Evolutionary conservation across 2,113 vertebrate species (phyloP).

Genomic region (Peromyscus maniculatus): DNA sequence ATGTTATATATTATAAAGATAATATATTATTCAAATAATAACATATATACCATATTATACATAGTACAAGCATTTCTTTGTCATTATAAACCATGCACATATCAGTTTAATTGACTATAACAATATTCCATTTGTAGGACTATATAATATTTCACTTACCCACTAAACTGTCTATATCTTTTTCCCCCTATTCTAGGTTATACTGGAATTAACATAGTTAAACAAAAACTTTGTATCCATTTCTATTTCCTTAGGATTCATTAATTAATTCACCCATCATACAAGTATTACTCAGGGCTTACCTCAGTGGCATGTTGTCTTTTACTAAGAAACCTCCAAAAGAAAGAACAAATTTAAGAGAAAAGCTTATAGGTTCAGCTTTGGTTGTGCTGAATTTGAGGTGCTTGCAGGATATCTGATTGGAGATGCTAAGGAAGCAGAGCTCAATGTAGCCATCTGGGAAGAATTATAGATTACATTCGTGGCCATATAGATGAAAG

Average conservation of each 20-base stretch:
- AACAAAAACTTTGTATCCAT: not conserved
- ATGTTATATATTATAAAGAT: constrained; percentile 15
- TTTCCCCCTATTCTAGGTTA: constrained; percentile 51
- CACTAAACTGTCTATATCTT: not conserved
- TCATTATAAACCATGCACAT: constrained; percentile 43
- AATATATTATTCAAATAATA: not conserved
- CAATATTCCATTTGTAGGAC: constrained; percentile 35
- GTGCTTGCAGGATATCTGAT: not conserved
- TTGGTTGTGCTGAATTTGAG: constrained; percentile 45
- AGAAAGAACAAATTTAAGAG: constrained; percentile 41
- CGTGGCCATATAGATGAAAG: constrained; percentile 41
- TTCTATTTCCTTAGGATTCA: constrained; percentile 55
- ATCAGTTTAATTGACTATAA: constrained; percentile 35
- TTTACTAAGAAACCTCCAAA: constrained; percentile 36
- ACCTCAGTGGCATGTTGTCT: constrained; percentile 2
- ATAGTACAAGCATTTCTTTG: constrained; percentile 31
- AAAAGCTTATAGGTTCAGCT: constrained; percentile 1
- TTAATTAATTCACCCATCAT: constrained; percentile 17
- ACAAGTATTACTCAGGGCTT: not conserved
- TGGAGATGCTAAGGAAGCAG: constrained; percentile 52
- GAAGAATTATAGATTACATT: constrained; percentile 31
- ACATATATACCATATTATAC: not conserved
- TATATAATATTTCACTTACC: constrained; percentile 38
- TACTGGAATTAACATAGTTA: constrained; percentile 12
- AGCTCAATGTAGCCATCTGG: constrained; percentile 36